Conservation (phyloP, 2,113 vertebrate genomes). For the Fulica atra region DNA sequence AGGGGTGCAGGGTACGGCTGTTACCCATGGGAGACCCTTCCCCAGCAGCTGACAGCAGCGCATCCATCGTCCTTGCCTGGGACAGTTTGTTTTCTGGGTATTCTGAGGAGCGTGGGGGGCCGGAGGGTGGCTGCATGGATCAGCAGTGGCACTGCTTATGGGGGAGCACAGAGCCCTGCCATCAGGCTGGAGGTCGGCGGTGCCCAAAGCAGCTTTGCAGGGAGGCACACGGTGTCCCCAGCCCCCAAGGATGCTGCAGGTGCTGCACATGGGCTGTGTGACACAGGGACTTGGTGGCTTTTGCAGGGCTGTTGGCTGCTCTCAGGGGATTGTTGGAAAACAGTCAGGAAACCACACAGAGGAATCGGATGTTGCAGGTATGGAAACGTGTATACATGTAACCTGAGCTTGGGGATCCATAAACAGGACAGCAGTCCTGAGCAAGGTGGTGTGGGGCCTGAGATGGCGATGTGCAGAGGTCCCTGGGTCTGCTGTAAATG, state of each 20-base stretch:
- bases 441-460: fast-evolving
- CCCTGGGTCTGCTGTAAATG: background rate
- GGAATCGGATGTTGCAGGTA: conserved; percentile 71
- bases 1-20: too few relatives aligned
- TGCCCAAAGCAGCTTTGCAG: background rate
- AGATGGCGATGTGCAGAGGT: background rate
- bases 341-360: background rate
- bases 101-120: fast-evolving
- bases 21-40: background rate
- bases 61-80: background rate
- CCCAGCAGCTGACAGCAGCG: fast-evolving
- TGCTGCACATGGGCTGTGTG: fast-evolving
- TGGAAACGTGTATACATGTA: fast-evolving
- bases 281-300: background rate
- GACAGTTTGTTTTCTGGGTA: background rate
- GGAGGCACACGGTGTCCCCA: fast-evolving
- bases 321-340: conserved; percentile 48
- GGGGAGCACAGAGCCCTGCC: background rate
- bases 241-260: background rate
- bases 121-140: fast-evolving
- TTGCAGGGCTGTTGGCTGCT: conserved; percentile 64
- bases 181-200: background rate
- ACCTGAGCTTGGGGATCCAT: fast-evolving
- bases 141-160: background rate
- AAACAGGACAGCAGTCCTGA: background rate